Evolutionary conservation across 2,797 vertebrate genomes (phyloP).

Genomic region (Squalus acanthias): DNA sequence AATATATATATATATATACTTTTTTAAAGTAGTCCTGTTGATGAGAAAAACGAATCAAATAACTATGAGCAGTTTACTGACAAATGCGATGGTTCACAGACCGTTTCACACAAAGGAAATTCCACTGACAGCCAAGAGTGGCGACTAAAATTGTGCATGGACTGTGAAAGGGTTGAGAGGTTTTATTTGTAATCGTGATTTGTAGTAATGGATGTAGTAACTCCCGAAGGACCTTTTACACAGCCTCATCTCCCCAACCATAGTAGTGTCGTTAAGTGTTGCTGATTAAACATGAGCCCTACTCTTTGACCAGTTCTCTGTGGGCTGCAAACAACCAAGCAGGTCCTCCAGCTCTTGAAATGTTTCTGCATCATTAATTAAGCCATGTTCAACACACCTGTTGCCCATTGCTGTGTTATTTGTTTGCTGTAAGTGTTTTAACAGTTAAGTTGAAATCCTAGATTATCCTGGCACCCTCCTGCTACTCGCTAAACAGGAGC

Average conservation of each 20-base stretch:
- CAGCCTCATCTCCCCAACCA: neutral
- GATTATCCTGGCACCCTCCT: too few species aligned
- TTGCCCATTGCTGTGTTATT: neutral
- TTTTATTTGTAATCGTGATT: neutral
- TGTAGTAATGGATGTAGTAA: neutral
- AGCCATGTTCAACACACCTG: neutral
- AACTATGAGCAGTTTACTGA: neutral
- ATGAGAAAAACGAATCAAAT: neutral
- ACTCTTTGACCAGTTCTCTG: neutral
- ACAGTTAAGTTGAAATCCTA: too few species aligned
- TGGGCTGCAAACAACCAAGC: neutral
- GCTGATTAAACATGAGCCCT: neutral
- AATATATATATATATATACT: neutral
- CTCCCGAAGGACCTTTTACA: neutral
- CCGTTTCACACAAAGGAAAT: neutral
- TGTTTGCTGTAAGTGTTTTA: too few species aligned
- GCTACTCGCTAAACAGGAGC: neutral
- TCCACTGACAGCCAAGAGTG: neutral
- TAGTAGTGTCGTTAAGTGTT: neutral
- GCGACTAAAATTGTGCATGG: neutral
- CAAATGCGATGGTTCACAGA: neutral
- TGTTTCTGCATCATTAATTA: neutral
- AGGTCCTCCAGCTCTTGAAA: neutral
- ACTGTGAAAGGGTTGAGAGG: neutral
- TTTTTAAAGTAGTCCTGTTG: neutral